These are phyloP conservation scores for Xestia xanthographa DNA, from an alignment of 2,888 invertebrate species.

Conservation along the genomic window DNA sequence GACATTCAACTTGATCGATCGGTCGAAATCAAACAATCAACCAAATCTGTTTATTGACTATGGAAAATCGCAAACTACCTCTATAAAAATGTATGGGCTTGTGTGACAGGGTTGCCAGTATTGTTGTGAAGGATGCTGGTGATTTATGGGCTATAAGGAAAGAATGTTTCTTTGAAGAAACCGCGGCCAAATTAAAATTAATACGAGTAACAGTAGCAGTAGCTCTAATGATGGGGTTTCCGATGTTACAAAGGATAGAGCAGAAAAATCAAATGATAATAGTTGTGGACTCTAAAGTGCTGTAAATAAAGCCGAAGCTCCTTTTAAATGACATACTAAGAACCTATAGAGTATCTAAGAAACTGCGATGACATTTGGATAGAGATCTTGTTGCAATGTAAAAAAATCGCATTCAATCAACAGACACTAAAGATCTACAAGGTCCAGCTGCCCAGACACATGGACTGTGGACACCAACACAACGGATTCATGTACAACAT, in stretches of 20 bases:
- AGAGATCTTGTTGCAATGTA: neutral
- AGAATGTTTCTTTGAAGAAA: neutral
- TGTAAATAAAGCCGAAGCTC: neutral
- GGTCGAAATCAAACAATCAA: constrained; percentile 69
- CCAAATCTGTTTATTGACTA: constrained; percentile 74
- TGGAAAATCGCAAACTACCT: constrained; percentile 77
- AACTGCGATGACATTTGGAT: neutral
- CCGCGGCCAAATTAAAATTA: neutral
- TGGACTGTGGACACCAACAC: neutral
- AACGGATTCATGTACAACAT: too few relatives aligned
- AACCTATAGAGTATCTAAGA: neutral
- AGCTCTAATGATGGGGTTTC: neutral
- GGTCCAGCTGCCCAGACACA: neutral
- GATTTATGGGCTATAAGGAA: constrained; percentile 39
- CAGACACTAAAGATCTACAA: neutral
- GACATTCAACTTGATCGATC: constrained; percentile 64
- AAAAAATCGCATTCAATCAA: neutral
- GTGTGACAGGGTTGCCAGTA: constrained; percentile 64
- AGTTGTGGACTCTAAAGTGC: neutral
- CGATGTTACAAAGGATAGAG: neutral
- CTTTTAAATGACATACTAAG: neutral
- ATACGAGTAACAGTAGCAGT: constrained; percentile 12
- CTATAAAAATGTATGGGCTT: constrained; percentile 67
- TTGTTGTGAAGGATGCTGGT: constrained; percentile 36
- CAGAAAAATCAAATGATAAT: neutral